These are phyloP conservation scores for Lepilemur septentrionalis DNA, from an alignment of 2,797 vertebrate genomes.

Conservation along the genomic window DNA sequence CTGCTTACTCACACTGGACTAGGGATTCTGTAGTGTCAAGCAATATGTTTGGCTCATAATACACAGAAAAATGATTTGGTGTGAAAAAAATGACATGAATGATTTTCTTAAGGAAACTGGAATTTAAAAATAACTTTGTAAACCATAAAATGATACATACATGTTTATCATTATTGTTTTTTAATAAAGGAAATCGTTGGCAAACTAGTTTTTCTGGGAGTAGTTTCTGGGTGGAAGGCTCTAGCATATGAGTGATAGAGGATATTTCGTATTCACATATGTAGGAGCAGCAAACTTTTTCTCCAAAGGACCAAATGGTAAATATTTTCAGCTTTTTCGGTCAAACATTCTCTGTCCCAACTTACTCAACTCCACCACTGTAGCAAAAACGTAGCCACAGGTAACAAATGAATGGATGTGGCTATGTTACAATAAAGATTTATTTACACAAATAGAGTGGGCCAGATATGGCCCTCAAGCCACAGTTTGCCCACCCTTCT, in stretches of 20 bases:
- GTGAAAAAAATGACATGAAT: not conserved
- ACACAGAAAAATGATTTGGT: not conserved
- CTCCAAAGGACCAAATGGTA: not conserved
- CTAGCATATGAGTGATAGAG: not conserved
- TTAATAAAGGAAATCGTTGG: not conserved
- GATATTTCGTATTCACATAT: not conserved
- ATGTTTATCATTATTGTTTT: not conserved
- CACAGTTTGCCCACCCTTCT: rapidly evolving
- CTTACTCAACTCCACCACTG: not conserved
- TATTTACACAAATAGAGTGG: not conserved
- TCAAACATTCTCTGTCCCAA: not conserved
- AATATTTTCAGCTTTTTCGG: not conserved
- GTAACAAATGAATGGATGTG: not conserved
- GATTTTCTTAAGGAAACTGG: not conserved
- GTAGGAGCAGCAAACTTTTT: not conserved
- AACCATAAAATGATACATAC: not conserved
- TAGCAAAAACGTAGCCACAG: not conserved
- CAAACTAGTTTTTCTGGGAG: not conserved
- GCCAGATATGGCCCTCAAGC: not conserved
- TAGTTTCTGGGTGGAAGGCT: not conserved
- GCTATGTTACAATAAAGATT: not conserved
- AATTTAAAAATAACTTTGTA: not conserved
- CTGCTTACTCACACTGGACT: not conserved
- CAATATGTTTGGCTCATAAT: too few relatives aligned
- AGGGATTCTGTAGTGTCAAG: not conserved